Conservation (phyloP, 2,888 invertebrate genomes). For the Tubiluchus corallicola region DNA sequence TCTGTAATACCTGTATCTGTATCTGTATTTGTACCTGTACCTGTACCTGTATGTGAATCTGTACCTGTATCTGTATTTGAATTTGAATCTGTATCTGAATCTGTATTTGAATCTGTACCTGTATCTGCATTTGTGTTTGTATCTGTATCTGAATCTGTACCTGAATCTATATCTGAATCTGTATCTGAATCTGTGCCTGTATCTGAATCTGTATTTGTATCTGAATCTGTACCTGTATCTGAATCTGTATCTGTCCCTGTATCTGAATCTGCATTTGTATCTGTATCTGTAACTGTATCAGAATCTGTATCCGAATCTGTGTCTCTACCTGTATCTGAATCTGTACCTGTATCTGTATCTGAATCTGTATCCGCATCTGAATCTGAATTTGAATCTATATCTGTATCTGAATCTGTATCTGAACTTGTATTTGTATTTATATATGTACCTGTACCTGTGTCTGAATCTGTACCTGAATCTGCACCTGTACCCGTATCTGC, state of each 20-base stretch:
- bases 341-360: conserved; percentile 1
- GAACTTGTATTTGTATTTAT: background rate
- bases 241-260: background rate
- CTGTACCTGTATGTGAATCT: too few relatives aligned
- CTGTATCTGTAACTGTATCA: background rate
- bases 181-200: background rate
- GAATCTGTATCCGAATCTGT: background rate
- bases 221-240: conserved; percentile 1
- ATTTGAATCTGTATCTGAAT: too few relatives aligned
- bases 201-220: background rate
- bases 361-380: background rate
- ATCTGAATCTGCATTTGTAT: background rate
- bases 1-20: too few relatives aligned
- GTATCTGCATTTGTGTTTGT: too few relatives aligned
- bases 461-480: background rate
- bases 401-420: background rate
- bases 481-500: conserved; percentile 1
- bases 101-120: too few relatives aligned
- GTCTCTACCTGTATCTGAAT: background rate
- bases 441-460: conserved; percentile 1
- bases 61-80: too few relatives aligned
- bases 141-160: too few relatives aligned
- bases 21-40: too few relatives aligned
- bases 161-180: too few relatives aligned
- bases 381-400: background rate